These are phyloP conservation scores for Tadarida brasiliensis DNA, from an alignment of 2,797 vertebrate genomes.

Conservation along the genomic window DNA sequence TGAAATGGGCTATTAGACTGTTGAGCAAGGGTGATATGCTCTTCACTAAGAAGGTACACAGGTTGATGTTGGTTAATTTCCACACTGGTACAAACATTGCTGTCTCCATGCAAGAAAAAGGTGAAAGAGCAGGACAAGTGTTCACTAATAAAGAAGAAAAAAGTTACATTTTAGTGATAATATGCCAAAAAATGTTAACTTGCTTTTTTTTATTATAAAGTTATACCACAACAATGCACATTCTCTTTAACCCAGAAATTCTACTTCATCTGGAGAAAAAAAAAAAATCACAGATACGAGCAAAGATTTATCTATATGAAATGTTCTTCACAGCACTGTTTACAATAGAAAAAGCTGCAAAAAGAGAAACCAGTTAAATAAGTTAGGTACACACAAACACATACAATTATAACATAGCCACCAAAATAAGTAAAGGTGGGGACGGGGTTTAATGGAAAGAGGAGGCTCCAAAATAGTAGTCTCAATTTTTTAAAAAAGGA, in stretches of 20 bases:
- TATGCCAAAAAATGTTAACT: constrained; percentile 40
- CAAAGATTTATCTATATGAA: constrained; percentile 46
- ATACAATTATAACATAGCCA: constrained; percentile 34
- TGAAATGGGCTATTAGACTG: constrained; percentile 98
- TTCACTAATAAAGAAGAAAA: constrained; percentile 89
- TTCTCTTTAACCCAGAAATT: constrained; percentile 61
- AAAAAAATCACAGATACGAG: neutral
- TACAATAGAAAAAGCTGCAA: constrained; percentile 38
- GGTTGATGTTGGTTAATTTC: constrained; percentile 99
- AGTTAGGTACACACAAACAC: constrained; percentile 33
- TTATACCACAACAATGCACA: constrained; percentile 52
- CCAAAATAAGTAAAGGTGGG: constrained; percentile 50
- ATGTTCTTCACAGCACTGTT: constrained; percentile 56
- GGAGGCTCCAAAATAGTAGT: constrained; percentile 4
- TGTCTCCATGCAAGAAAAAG: constrained; percentile 99
- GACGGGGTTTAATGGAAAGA: neutral
- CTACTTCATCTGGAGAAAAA: neutral
- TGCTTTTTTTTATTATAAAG: constrained; percentile 70
- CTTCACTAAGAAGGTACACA: constrained; percentile 97
- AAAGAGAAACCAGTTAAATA: constrained; percentile 56
- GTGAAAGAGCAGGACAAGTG: constrained; percentile 99
- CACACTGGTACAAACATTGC: constrained; percentile 99
- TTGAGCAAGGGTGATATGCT: constrained; percentile 96
- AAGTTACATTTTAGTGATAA: constrained; percentile 75
- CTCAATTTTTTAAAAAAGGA: neutral